Evolutionary conservation across 2,888 invertebrate species (phyloP).

Genomic region (Lamellibrachia satsuma): DNA sequence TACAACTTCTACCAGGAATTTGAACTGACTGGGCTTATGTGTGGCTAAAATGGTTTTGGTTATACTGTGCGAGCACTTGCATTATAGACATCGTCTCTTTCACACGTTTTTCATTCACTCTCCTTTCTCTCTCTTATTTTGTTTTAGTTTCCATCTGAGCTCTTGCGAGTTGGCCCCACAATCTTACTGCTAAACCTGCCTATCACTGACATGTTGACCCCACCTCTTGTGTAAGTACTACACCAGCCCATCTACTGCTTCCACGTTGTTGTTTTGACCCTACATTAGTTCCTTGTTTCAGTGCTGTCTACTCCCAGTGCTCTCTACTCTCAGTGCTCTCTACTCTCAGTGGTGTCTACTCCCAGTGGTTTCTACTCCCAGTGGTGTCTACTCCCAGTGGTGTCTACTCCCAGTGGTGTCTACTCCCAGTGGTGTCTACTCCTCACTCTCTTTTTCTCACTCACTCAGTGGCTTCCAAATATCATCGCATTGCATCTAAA

Average conservation of each 20-base stretch:
- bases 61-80: background rate
- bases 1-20: background rate
- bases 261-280: background rate
- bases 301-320: background rate
- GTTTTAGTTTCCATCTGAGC: slow-evolving; percentile 24
- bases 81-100: background rate
- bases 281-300: background rate
- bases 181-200: slow-evolving; percentile 23
- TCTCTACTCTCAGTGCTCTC: background rate
- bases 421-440: too few relatives aligned
- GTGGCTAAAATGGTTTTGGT: background rate
- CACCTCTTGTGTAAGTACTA: slow-evolving; percentile 18
- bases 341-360: too few relatives aligned
- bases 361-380: too few relatives aligned
- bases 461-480: background rate
- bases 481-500: background rate
- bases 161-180: slow-evolving; percentile 20
- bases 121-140: background rate
- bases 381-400: too few relatives aligned
- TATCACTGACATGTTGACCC: slow-evolving; percentile 13
- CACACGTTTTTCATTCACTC: background rate
- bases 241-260: background rate
- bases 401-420: too few relatives aligned
- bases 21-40: background rate
- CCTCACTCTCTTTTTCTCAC: background rate